A percentile compares a stretch with the other conserved stretches of the same genome.
phyloP scores from a whole-genome alignment of 2,888 invertebrate species.

The Bembecia ichneumoniformis region DNA sequence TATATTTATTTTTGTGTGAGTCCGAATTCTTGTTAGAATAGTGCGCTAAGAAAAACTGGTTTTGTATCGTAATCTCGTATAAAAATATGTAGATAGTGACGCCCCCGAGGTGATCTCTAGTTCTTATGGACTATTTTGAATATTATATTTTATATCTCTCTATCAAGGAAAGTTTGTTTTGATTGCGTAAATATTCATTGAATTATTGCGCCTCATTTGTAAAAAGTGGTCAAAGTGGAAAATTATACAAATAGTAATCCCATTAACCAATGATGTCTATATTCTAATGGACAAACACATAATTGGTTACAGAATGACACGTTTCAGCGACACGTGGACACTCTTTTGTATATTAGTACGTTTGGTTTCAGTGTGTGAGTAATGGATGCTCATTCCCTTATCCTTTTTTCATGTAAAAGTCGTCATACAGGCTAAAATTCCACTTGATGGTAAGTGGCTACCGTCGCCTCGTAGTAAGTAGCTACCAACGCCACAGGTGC shows the following conservation, averaged over 20 bases:
- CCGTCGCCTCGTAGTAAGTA: too few relatives aligned
- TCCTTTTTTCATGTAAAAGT: too few relatives aligned
- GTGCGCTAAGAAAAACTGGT: slow-evolving; percentile 57
- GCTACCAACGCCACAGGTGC: too few relatives aligned
- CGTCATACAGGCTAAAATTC: too few relatives aligned
- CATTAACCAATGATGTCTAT: too few relatives aligned
- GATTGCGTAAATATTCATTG: slow-evolving; percentile 12
- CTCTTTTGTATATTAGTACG: too few relatives aligned
- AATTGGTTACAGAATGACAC: too few relatives aligned
- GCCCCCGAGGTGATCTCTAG: slow-evolving; percentile 52
- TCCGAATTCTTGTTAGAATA: slow-evolving; percentile 68
- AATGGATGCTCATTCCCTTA: too few relatives aligned
- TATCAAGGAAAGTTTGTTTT: slow-evolving; percentile 26
- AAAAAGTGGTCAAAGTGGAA: slow-evolving; percentile 13
- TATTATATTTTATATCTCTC: slow-evolving; percentile 39
- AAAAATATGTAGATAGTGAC: slow-evolving; percentile 58
- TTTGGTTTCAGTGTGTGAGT: too few relatives aligned
- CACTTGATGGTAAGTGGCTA: too few relatives aligned
- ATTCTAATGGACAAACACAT: too few relatives aligned
- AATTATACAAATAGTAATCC: slow-evolving; percentile 7
- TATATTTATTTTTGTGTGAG: slow-evolving; percentile 65
- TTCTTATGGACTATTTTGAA: slow-evolving; percentile 44
- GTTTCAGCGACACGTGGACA: too few relatives aligned
- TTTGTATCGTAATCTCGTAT: slow-evolving; percentile 55
- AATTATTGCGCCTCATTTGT: slow-evolving; percentile 21